These are phyloP conservation scores for Drosophila ercepeae DNA, from an alignment of 1,140 invertebrate genomes.

Conservation along the genomic window DNA sequence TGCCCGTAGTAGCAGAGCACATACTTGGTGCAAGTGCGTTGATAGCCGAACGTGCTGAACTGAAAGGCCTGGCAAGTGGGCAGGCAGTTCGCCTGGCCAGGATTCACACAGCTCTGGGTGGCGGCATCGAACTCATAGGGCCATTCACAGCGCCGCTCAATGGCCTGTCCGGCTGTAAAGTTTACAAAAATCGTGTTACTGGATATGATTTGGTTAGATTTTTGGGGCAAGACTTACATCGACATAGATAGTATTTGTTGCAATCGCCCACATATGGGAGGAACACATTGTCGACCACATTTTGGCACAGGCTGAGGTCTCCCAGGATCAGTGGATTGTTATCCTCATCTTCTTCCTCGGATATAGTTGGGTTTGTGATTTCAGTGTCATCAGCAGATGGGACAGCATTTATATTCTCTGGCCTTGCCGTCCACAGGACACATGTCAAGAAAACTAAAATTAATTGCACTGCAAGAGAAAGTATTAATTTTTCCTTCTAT, in stretches of 20 bases:
- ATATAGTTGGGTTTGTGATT: background rate
- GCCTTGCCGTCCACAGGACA: background rate
- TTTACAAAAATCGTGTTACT: too few relatives aligned
- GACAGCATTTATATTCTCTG: background rate
- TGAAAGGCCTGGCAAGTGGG: slow-evolving; percentile 23
- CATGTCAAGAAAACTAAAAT: background rate
- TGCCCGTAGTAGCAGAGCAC: slow-evolving; percentile 66
- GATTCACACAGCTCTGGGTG: slow-evolving; percentile 49
- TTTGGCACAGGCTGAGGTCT: slow-evolving; percentile 43
- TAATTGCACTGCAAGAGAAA: background rate
- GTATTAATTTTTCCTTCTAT: background rate
- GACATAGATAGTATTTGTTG: slow-evolving; percentile 60
- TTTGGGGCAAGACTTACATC: slow-evolving; percentile 30
- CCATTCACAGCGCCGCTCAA: slow-evolving; percentile 39
- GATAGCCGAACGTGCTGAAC: slow-evolving; percentile 60
- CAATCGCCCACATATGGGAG: slow-evolving; percentile 64
- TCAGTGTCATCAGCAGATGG: background rate
- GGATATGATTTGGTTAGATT: too few relatives aligned
- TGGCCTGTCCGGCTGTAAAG: slow-evolving; percentile 45
- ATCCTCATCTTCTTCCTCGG: background rate
- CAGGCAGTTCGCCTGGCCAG: slow-evolving; percentile 14
- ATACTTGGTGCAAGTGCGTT: slow-evolving; percentile 76
- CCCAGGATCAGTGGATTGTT: slow-evolving; percentile 26
- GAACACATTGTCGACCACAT: slow-evolving; percentile 58
- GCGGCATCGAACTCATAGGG: slow-evolving; percentile 48